Evolutionary conservation across 2,888 invertebrate species (phyloP).

Genomic region (Oligia strigilis): DNA sequence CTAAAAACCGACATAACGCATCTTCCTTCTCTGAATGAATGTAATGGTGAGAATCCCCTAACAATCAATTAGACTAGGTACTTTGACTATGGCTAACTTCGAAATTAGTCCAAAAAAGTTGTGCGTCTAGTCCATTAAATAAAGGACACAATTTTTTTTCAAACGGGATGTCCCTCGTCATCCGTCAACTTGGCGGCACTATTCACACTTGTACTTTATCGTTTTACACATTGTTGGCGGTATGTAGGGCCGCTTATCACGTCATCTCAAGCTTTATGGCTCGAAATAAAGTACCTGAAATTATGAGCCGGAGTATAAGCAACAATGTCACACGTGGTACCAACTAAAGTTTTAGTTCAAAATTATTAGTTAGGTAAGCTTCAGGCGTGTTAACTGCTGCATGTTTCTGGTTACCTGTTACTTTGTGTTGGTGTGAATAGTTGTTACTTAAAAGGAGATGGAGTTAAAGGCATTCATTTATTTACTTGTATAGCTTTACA

Average conservation of each 20-base stretch:
- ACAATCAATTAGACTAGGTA: background rate
- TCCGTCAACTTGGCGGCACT: conserved; percentile 35
- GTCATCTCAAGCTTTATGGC: conserved; percentile 70
- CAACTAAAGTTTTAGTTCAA: conserved; percentile 57
- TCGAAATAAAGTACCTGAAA: conserved; percentile 71
- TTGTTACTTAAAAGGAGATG: background rate
- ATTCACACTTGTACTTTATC: conserved; percentile 57
- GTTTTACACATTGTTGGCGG: conserved; percentile 62
- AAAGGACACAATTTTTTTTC: background rate
- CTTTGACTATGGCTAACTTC: background rate
- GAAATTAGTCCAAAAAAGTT: background rate
- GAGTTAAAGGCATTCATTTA: background rate
- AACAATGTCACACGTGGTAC: conserved; percentile 67
- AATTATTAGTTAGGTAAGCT: conserved; percentile 53
- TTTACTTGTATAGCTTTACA: background rate
- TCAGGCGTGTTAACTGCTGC: conserved; percentile 52
- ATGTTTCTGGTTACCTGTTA: conserved; percentile 35
- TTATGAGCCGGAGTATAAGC: conserved; percentile 65
- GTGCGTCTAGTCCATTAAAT: background rate
- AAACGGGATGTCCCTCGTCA: background rate
- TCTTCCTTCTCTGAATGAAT: background rate
- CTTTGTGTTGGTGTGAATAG: conserved; percentile 24
- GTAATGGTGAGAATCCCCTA: background rate
- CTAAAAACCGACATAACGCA: background rate
- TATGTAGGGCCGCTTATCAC: conserved; percentile 57